Base-by-base conservation (phyloP, 2,888 invertebrate species). In the Abscondita cerata region DNA sequence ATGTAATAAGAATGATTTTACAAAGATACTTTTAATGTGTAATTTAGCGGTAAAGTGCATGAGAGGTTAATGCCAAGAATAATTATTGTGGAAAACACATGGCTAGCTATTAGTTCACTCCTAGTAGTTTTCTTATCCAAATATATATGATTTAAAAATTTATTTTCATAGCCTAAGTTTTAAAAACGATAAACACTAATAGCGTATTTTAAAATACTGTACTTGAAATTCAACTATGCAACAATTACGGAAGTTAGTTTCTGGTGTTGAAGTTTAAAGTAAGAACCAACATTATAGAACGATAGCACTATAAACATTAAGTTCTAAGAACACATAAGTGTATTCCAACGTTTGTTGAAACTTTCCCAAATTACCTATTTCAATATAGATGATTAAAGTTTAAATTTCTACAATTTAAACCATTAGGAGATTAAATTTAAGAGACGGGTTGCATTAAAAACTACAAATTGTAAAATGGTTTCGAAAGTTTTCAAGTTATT, bases 211-310 rank as follows among this genome's bases (percentile, higher is more conserved):
- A 4, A 25, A 25, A 25, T 25, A 25, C 2, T 12, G 41, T 18
- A 18, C 11, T 44, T 16, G 18, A 44, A 44, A 18, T 18, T 44
- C 48, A 48, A 56, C 50, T 56, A 31, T 16, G 40, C n/a, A 51
- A 57, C 57, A 57, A 51, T 57, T 57, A 57, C 33, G 31, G 13
- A 57, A 57, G 57, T 57, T 57, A 56, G 56, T 41, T 51, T 41
- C 55, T 41, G 41, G 53, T 25, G 36, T 31, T 54, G 40, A 34
- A 57, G 57, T 51, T 40, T 31, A 38, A 12, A 50, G 50, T 51
- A 57, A 57, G 57, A 55, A 57, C 50, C 19, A 40, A 57, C 57
- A 51, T 48, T 19, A 38, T 41, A 48, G 55, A 55, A 47, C 36
- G 18, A 38, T 41, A 48, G 55, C 46, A 47, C 36, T 36, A 36